Percentiles rank a stretch among this genome's conserved stretches.
Evolutionary conservation across 92 coral and sea anemone genomes (phyloP).

Genomic region (Palythoa grandis): DNA sequence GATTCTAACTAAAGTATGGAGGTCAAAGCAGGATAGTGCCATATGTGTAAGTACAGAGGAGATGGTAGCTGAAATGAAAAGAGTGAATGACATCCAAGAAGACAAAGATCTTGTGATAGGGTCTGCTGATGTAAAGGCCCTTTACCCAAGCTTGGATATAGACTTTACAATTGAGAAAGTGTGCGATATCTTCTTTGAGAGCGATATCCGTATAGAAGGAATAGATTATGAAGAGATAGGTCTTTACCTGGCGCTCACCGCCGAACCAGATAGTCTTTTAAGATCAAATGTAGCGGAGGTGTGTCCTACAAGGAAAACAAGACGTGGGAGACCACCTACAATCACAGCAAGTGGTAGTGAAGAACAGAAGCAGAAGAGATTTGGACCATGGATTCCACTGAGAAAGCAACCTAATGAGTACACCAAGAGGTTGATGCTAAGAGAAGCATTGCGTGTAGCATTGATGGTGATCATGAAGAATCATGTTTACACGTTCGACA

Average conservation of each 20-base stretch:
- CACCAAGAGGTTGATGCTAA: constrained; percentile 37
- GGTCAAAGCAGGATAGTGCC: neutral
- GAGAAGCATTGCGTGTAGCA: constrained; percentile 14
- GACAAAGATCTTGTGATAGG: constrained; percentile 3
- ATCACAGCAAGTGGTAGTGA: constrained; percentile 29
- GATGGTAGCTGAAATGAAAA: constrained; percentile 30
- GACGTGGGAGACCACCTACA: constrained; percentile 35
- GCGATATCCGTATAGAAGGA: neutral
- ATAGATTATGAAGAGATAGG: neutral
- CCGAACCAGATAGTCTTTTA: neutral
- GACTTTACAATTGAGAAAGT: no score
- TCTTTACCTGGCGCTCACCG: neutral
- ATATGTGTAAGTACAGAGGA: constrained; percentile 25
- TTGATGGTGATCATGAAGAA: constrained; percentile 41
- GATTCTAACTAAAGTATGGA: neutral
- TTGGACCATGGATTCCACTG: constrained; percentile 39
- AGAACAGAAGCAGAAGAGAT: constrained; percentile 16
- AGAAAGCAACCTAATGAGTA: constrained; percentile 14
- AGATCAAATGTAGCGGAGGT: neutral
- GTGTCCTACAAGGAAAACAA: constrained; percentile 33
- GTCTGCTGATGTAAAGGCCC: no score
- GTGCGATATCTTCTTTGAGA: no score
- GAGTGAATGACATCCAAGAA: constrained; percentile 1
- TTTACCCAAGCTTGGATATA: no score
- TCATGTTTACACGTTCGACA: constrained; percentile 45